phyloP scores from a whole-genome alignment of 1,140 invertebrate species.

The Calliopsis andreniformis region DNA sequence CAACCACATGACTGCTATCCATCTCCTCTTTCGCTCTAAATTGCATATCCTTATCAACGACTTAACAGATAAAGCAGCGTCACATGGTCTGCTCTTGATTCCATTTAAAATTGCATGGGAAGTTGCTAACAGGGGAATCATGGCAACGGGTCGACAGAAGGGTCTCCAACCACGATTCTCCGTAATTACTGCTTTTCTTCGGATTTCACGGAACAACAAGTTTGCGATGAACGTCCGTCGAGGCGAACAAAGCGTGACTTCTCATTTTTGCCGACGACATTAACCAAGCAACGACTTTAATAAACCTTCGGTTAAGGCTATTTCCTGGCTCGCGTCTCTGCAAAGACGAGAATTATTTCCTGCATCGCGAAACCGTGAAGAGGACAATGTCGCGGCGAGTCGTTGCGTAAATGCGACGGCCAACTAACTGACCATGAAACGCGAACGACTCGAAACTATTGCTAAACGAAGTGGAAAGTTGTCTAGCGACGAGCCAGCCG shows the following conservation, averaged over 20 bases:
- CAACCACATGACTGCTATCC: too few relatives aligned
- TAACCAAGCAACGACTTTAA: conserved; percentile 6
- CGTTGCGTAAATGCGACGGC: background rate
- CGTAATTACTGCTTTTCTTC: background rate
- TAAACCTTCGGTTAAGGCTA: conserved; percentile 3
- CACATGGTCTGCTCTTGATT: too few relatives aligned
- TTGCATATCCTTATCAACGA: too few relatives aligned
- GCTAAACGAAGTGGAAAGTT: conserved; percentile 21
- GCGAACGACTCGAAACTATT: conserved; percentile 4
- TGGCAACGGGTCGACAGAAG: too few relatives aligned
- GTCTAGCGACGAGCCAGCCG: background rate
- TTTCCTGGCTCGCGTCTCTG: background rate
- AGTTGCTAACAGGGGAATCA: too few relatives aligned
- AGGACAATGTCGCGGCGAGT: background rate
- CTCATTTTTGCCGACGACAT: background rate
- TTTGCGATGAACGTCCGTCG: background rate
- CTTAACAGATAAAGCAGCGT: too few relatives aligned
- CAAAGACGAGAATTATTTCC: background rate
- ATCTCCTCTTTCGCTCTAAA: too few relatives aligned
- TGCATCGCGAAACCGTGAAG: background rate
- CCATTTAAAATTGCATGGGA: too few relatives aligned
- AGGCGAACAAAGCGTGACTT: background rate
- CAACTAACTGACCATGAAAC: conserved; percentile 32
- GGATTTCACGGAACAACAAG: background rate
- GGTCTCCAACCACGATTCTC: too few relatives aligned